phyloP scores from a whole-genome alignment of 2,888 invertebrate genomes.

The Lasioglossum vierecki region DNA sequence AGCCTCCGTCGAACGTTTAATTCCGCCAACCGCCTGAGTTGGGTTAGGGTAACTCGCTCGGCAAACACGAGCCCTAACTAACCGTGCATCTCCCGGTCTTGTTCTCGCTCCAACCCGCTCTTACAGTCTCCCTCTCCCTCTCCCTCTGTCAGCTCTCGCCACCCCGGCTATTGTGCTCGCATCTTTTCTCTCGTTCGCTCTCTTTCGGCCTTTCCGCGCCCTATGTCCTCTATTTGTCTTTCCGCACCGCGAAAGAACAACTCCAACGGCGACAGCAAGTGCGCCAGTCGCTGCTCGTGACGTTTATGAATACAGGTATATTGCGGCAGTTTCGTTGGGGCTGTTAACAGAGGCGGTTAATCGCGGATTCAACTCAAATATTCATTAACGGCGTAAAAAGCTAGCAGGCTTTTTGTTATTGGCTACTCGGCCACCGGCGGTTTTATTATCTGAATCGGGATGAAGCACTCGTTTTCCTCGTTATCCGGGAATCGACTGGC shows the following conservation, averaged over 20 bases:
- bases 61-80: conserved; percentile 84
- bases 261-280: conserved; percentile 61
- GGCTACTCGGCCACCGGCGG: neutral
- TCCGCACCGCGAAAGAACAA: conserved; percentile 76
- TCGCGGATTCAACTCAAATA: conserved; percentile 32
- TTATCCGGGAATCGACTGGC: neutral
- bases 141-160: neutral
- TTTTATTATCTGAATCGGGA: conserved; percentile 2
- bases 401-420: neutral
- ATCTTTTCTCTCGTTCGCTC: conserved; percentile 51
- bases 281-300: conserved; percentile 36
- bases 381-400: conserved; percentile 23
- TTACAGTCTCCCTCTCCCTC: conserved; percentile 9
- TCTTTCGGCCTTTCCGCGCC: conserved; percentile 32
- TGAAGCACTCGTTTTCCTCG: neutral
- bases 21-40: conserved; percentile 84
- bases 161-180: conserved; percentile 17
- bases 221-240: conserved; percentile 77
- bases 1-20: conserved; percentile 84
- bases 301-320: conserved; percentile 67
- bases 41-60: conserved; percentile 84
- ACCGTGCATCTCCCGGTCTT: conserved; percentile 81
- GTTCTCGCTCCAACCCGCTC: conserved; percentile 55
- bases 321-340: conserved; percentile 50
- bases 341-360: conserved; percentile 45